Evolutionary conservation across 2,888 invertebrate species (phyloP).

Genomic region (Chrysina gloriosa): DNA sequence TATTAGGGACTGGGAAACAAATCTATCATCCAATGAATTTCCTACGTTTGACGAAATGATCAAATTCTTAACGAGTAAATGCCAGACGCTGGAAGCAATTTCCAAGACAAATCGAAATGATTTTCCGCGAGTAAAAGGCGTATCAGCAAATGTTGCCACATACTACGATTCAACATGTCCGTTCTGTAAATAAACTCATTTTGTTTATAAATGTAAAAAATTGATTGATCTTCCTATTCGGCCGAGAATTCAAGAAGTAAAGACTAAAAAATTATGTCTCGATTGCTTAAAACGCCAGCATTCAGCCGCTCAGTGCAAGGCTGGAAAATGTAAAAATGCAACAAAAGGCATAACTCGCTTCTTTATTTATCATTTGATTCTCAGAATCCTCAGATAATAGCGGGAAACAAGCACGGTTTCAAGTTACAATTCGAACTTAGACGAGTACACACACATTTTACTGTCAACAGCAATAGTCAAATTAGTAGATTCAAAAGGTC

Average conservation of each 20-base stretch:
- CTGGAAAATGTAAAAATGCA: too few relatives aligned
- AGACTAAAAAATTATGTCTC: constrained; percentile 9
- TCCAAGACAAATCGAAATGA: neutral
- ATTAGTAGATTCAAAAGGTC: too few relatives aligned
- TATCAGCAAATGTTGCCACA: neutral
- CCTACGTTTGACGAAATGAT: constrained; percentile 16
- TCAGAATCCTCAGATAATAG: too few relatives aligned
- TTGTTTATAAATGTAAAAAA: neutral
- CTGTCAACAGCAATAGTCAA: too few relatives aligned
- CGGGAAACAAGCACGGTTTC: too few relatives aligned
- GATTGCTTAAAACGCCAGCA: too few relatives aligned
- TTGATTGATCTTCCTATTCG: neutral
- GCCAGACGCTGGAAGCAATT: constrained; percentile 11
- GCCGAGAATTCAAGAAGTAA: constrained; percentile 9
- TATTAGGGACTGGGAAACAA: constrained; percentile 33
- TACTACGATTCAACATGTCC: neutral
- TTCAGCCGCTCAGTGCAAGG: too few relatives aligned
- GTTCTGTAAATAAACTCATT: constrained; percentile 7
- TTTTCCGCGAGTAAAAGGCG: neutral
- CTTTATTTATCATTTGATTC: too few relatives aligned
- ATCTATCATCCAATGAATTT: neutral
- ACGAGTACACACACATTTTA: too few relatives aligned
- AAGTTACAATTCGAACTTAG: too few relatives aligned
- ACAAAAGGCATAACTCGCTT: too few relatives aligned
- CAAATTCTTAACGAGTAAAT: constrained; percentile 1